These are phyloP conservation scores for Pollimyrus isidori DNA, from an alignment of 2,113 vertebrate species.

Conservation along the genomic window DNA sequence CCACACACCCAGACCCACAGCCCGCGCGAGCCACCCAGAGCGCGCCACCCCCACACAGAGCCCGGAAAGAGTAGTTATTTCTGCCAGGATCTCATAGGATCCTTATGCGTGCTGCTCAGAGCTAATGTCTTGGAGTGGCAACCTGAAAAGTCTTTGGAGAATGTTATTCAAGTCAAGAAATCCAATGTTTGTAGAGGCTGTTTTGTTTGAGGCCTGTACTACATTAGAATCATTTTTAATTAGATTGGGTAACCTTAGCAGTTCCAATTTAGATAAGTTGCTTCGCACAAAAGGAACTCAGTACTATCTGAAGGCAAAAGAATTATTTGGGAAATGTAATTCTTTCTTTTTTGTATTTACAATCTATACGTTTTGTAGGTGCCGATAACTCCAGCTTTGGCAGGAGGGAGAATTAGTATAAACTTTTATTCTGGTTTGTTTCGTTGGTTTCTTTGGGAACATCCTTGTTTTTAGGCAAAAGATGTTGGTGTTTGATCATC, in stretches of 20 bases:
- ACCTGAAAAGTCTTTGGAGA: neutral
- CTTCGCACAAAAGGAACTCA: conserved; percentile 6
- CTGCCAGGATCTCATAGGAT: neutral
- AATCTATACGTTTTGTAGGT: neutral
- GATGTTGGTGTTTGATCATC: neutral
- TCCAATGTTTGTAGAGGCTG: neutral
- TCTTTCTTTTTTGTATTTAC: neutral
- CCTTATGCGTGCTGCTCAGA: neutral
- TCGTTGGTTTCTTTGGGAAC: neutral
- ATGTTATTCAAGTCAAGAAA: neutral
- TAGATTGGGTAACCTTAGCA: conserved; percentile 5
- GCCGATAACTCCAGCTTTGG: neutral
- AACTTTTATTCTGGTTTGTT: neutral
- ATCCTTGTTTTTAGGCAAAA: neutral
- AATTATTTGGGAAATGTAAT: conserved; percentile 6
- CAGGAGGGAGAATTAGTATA: neutral
- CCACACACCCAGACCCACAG: too few species aligned
- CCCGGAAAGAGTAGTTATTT: neutral
- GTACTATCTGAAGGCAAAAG: neutral
- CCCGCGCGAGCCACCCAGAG: too few species aligned
- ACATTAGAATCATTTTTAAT: conserved; percentile 19
- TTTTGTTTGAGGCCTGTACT: neutral
- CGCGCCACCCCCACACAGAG: too few species aligned
- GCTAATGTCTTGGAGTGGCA: neutral
- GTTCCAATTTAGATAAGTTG: conserved; percentile 13